Evolutionary conservation across 2,113 vertebrate species (phyloP).

Genomic region (Heteronetta atricapilla): DNA sequence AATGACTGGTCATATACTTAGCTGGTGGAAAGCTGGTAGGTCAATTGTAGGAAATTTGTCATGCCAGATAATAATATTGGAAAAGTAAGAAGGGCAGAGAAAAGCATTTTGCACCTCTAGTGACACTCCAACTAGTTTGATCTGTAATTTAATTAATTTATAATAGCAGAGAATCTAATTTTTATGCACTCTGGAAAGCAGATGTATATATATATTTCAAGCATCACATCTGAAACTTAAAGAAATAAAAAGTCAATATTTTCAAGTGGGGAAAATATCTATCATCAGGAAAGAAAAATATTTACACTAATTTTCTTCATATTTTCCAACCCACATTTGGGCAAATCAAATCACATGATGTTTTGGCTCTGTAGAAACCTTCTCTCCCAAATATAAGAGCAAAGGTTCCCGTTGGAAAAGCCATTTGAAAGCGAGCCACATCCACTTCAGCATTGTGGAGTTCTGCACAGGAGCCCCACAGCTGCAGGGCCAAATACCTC

Average conservation of each 20-base stretch:
- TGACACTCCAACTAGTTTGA: neutral
- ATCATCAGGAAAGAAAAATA: neutral
- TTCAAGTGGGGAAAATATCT: neutral
- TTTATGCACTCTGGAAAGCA: neutral
- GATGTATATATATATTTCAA: neutral
- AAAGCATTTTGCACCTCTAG: conserved; percentile 17
- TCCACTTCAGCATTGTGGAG: neutral
- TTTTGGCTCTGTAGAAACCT: neutral
- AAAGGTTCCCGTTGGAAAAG: neutral
- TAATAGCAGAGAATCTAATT: neutral
- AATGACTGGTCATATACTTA: neutral
- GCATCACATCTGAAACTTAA: neutral
- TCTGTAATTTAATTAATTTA: conserved; percentile 1
- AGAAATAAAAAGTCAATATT: neutral
- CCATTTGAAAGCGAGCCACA: neutral
- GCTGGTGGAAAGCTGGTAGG: neutral
- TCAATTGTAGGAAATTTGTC: conserved; percentile 33
- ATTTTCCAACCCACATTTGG: neutral
- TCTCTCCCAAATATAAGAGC: neutral
- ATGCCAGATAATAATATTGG: neutral
- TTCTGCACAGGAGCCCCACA: neutral
- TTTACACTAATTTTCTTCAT: neutral
- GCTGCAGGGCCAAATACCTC: neutral
- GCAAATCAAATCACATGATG: neutral
- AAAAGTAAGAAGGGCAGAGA: neutral